Conservation (phyloP, 2,888 invertebrate species). For the Dilophus febrilis region DNA sequence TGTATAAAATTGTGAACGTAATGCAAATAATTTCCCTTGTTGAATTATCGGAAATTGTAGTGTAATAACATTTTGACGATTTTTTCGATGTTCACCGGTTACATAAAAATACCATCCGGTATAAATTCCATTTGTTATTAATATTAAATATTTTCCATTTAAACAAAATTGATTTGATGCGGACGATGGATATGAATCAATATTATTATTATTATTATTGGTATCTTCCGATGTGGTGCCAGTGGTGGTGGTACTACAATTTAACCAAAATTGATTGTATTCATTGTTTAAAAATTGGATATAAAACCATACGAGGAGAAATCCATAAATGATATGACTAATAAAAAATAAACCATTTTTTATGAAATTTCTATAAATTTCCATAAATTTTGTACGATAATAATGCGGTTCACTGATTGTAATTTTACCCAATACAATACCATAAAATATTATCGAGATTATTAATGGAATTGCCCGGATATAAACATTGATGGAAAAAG, state of each 20-base stretch:
- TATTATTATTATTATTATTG: background rate
- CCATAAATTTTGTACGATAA: slow-evolving; percentile 47
- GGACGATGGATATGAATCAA: too few species aligned
- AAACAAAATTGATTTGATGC: slow-evolving; percentile 39
- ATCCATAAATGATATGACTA: slow-evolving; percentile 45
- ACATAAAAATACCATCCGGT: slow-evolving; percentile 37
- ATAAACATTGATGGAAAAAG: slow-evolving; percentile 39
- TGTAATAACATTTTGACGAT: slow-evolving; percentile 25
- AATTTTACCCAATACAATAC: slow-evolving; percentile 52
- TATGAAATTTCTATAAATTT: slow-evolving; percentile 43
- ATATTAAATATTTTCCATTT: slow-evolving; percentile 47
- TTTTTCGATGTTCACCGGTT: slow-evolving; percentile 13
- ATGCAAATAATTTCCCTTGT: slow-evolving; percentile 47
- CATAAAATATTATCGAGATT: slow-evolving; percentile 47
- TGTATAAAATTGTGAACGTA: slow-evolving; percentile 39
- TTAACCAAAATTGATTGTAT: slow-evolving; percentile 35
- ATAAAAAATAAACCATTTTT: slow-evolving; percentile 33
- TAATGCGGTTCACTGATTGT: slow-evolving; percentile 43
- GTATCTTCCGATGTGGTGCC: slow-evolving; percentile 13
- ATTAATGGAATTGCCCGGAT: slow-evolving; percentile 45
- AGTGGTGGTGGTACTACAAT: slow-evolving; percentile 29
- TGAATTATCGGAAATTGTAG: slow-evolving; percentile 49
- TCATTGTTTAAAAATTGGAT: slow-evolving; percentile 43
- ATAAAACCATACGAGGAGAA: slow-evolving; percentile 50
- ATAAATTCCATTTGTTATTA: slow-evolving; percentile 50